Percentiles rank a stretch among this genome's conserved stretches.
phyloP scores from a whole-genome alignment of 1,140 invertebrate species.

The Bombus sibiricus region DNA sequence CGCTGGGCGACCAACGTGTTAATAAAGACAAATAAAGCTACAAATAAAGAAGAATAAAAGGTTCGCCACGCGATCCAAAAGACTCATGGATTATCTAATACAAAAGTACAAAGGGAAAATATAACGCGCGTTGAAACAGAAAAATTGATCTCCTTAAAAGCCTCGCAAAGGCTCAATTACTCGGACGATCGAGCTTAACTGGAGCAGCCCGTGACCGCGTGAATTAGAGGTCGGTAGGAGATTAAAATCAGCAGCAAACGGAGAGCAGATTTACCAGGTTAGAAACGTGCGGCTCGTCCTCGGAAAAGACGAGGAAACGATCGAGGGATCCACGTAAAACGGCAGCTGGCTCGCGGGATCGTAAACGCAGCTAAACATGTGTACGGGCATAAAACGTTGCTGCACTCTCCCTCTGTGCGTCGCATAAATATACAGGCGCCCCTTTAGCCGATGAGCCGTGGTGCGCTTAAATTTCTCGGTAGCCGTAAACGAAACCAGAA shows the following conservation, averaged over 20 bases:
- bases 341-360: slow-evolving; percentile 48
- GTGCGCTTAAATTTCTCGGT: slow-evolving; percentile 57
- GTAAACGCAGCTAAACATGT: slow-evolving; percentile 54
- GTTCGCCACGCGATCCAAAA: no score
- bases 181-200: no score
- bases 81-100: background rate
- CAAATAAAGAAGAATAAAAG: no score
- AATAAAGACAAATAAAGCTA: no score
- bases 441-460: slow-evolving; percentile 51
- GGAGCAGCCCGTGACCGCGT: background rate
- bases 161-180: no score
- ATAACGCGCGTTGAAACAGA: background rate
- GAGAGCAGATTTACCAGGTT: background rate
- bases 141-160: background rate
- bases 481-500: slow-evolving; percentile 44
- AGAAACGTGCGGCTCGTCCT: background rate
- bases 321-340: background rate
- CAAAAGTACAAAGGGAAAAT: background rate
- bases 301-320: background rate
- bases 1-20: no score
- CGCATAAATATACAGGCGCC: slow-evolving; percentile 52
- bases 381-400: slow-evolving; percentile 49
- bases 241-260: slow-evolving; percentile 12
- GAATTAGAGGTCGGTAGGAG: background rate
- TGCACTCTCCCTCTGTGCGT: background rate